Evolutionary conservation across 2,113 vertebrate species (phyloP).

Genomic region (Vireo altiloquus): DNA sequence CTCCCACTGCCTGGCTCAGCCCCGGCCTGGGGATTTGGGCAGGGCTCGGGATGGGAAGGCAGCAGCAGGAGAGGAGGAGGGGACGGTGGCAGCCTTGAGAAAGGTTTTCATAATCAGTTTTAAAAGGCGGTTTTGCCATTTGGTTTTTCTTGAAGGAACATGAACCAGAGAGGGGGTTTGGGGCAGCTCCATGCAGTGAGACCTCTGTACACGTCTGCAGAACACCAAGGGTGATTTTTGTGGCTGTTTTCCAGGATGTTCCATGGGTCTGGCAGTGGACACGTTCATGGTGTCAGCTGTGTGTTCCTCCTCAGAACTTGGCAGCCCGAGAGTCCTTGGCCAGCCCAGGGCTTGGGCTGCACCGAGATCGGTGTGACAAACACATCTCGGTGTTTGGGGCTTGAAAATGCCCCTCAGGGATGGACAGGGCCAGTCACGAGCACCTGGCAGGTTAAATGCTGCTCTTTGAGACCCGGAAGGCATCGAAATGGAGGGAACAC

Average conservation of each 20-base stretch:
- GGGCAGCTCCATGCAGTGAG: background rate
- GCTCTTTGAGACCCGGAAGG: background rate
- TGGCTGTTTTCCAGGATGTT: background rate
- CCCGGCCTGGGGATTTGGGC: background rate
- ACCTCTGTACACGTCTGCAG: background rate
- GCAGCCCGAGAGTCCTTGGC: background rate
- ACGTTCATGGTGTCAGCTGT: accelerated
- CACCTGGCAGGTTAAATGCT: background rate
- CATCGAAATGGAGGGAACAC: accelerated
- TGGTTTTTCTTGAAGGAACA: background rate
- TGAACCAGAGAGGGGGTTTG: background rate
- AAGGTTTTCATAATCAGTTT: background rate
- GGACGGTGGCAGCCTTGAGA: background rate
- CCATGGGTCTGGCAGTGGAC: accelerated
- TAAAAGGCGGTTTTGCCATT: accelerated
- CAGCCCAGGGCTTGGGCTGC: background rate
- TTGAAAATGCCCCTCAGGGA: background rate
- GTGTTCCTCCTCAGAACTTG: background rate
- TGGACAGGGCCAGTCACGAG: background rate
- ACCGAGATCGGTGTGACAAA: background rate
- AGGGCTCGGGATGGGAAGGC: background rate
- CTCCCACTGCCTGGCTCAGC: background rate
- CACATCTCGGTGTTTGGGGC: background rate
- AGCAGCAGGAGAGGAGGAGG: background rate
- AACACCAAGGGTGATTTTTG: background rate